Base-by-base conservation (phyloP, 2,113 vertebrate species). In the Hyaena hyaena region DNA sequence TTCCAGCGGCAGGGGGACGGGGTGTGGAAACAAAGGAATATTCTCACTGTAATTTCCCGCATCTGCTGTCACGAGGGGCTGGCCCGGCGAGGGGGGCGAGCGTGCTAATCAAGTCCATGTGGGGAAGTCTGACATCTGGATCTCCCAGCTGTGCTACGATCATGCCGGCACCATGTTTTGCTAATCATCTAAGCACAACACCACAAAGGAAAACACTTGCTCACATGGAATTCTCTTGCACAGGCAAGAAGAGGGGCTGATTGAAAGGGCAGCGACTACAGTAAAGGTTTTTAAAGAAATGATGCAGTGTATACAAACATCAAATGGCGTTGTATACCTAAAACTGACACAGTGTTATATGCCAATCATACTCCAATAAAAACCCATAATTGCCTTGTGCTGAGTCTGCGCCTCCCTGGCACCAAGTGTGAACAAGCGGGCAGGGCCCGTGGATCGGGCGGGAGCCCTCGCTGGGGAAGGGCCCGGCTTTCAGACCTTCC, bases 101-200 rank as follows among this genome's bases (percentile, higher is more conserved):
- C 11, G 50, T 12, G 12, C 50, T 10, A 50, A 11, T 50, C 50
- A 50, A 50, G 50, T 55, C 45, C 55, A 0, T 3, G 0, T 0
- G n/a, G 66, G 50, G 77, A 53, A 23, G 77, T 31, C 88, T 68
- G 50, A 35, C 4, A 17, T 48, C 88, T 93, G 93, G 66, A 26
- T 26, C 12, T 31, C 85, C 68, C 93, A 88, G 96, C 93, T 92
- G 96, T 35, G 83, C 24, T 8, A 4, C 53, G 16, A 43, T 21
- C 23, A 28, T 39, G 61, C n/a, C 63, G 86, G 58, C n/a, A 15
- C 33, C 5, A 0, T 0, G 7, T 82, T 61, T 73, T 76, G 43
- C 80, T 85, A 33, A 93, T 26, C 71, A 85, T 53, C 48, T 8
- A 74, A 81, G 45, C 10, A 45, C 58, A 83, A 14, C 2, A 4